A percentile compares a stretch with the other conserved stretches of the same genome.
These are phyloP conservation scores for Proales similis DNA, from an alignment of 1,140 invertebrate species.

Conservation along the genomic window DNA sequence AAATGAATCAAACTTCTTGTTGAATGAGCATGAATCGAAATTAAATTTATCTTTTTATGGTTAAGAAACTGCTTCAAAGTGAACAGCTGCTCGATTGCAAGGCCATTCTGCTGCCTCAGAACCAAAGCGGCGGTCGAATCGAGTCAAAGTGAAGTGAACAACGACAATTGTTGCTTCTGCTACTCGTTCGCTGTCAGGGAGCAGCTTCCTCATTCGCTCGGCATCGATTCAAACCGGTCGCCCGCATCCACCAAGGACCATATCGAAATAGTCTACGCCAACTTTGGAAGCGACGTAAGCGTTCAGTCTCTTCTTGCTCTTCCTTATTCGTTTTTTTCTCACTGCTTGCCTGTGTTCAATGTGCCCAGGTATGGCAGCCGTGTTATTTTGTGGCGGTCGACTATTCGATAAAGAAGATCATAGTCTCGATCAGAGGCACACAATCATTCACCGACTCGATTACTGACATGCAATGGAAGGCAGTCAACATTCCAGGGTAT, in stretches of 20 bases:
- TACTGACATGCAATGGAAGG: slow-evolving; percentile 1
- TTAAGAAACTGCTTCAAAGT: no score
- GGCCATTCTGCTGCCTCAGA: no score
- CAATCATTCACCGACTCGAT: not conserved
- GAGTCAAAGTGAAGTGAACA: no score
- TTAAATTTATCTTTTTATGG: no score
- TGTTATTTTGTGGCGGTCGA: not conserved
- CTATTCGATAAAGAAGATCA: not conserved
- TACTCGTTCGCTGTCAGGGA: not conserved
- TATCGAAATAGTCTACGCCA: not conserved
- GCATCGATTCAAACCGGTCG: no score
- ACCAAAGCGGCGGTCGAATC: no score
- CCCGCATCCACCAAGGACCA: not conserved
- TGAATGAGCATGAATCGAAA: no score
- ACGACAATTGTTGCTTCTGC: not conserved
- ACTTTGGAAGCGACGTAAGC: not conserved
- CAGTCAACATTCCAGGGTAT: not conserved
- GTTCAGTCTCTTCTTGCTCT: not conserved
- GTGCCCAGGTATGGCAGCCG: not conserved
- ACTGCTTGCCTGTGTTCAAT: not conserved
- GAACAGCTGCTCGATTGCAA: no score
- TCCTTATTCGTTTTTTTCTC: not conserved
- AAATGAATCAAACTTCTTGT: no score
- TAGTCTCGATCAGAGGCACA: not conserved
- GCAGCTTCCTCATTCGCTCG: no score